A percentile compares a stretch with the other conserved stretches of the same genome.
Conservation (phyloP, 2,888 invertebrate species). For the Eurytoma adleriae region DNA sequence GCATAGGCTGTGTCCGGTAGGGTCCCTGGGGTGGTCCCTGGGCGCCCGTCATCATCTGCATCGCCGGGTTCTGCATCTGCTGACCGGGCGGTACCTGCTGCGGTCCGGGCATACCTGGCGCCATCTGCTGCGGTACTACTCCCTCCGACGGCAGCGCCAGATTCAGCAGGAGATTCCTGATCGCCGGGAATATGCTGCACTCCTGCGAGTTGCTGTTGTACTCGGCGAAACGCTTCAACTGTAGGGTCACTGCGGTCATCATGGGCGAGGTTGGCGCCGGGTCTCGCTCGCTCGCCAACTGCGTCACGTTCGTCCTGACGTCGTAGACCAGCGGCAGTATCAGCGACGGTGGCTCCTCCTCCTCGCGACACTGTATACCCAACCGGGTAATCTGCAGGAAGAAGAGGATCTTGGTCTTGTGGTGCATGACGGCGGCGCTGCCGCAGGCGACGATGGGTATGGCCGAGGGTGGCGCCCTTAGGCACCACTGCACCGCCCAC, state of each 20-base stretch:
- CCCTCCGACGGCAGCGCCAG: slow-evolving; percentile 89
- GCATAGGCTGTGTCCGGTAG: slow-evolving; percentile 73
- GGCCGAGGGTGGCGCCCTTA: slow-evolving; percentile 93
- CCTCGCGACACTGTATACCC: slow-evolving; percentile 43
- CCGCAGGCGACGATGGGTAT: slow-evolving; percentile 80
- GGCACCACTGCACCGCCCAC: slow-evolving; percentile 95
- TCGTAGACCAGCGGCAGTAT: slow-evolving; percentile 95
- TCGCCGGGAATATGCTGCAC: slow-evolving; percentile 94
- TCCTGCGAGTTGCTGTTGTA: slow-evolving; percentile 82
- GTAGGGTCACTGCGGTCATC: slow-evolving; percentile 81
- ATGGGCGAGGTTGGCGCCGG: slow-evolving; percentile 79
- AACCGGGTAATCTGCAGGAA: slow-evolving; percentile 86
- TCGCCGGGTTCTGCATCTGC: slow-evolving; percentile 79
- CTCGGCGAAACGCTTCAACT: slow-evolving; percentile 86
- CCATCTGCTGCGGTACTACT: slow-evolving; percentile 77
- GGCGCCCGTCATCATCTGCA: slow-evolving; percentile 65
- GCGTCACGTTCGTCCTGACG: slow-evolving; percentile 89
- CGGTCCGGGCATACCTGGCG: slow-evolving; percentile 76
- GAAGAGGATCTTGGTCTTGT: slow-evolving; percentile 92
- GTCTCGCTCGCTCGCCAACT: slow-evolving; percentile 87
- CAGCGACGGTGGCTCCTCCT: slow-evolving; percentile 80
- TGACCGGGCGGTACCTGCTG: slow-evolving; percentile 77
- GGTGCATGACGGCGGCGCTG: slow-evolving; percentile 89
- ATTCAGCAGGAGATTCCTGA: slow-evolving; percentile 91
- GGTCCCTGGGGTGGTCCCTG: slow-evolving; percentile 72